These are phyloP conservation scores for Dromius quadrimaculatus DNA, from an alignment of 2,888 invertebrate species.

Conservation along the genomic window DNA sequence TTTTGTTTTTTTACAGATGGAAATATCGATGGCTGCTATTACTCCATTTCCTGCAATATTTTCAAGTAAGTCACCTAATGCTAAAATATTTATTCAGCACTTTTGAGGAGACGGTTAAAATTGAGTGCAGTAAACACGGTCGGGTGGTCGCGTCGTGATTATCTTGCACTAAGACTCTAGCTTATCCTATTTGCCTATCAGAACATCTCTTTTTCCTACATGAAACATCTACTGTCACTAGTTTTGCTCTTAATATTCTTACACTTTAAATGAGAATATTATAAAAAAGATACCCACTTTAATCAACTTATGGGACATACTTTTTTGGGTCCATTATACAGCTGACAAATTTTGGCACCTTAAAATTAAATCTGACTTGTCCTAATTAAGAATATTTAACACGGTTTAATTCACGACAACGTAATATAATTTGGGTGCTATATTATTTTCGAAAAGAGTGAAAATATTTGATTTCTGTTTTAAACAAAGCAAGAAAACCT, in stretches of 20 bases:
- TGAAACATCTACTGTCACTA: slow-evolving; percentile 39
- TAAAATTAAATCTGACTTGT: too few species aligned
- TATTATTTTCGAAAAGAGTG: too few species aligned
- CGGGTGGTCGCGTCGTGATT: slow-evolving; percentile 35
- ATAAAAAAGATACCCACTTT: too few species aligned
- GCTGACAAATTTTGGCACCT: too few species aligned
- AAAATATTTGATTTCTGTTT: not conserved
- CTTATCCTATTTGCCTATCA: slow-evolving; percentile 48
- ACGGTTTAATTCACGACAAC: too few species aligned
- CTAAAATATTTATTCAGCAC: slow-evolving; percentile 18
- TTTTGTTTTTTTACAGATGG: slow-evolving; percentile 54
- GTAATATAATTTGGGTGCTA: too few species aligned
- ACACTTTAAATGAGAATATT: not conserved
- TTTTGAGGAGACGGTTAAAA: slow-evolving; percentile 24
- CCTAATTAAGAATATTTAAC: too few species aligned
- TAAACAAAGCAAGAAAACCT: slow-evolving; percentile 13
- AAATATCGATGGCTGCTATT: slow-evolving; percentile 52
- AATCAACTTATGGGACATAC: too few species aligned
- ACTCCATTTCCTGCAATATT: slow-evolving; percentile 46
- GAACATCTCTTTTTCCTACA: slow-evolving; percentile 38
- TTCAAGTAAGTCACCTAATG: slow-evolving; percentile 49
- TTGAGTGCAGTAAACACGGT: slow-evolving; percentile 42
- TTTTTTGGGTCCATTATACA: too few species aligned
- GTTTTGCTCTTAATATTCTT: slow-evolving; percentile 7
- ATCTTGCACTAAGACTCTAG: slow-evolving; percentile 16